Base-by-base conservation (phyloP, 2,113 vertebrate genomes). In the Heterotilapia buettikoferi region DNA sequence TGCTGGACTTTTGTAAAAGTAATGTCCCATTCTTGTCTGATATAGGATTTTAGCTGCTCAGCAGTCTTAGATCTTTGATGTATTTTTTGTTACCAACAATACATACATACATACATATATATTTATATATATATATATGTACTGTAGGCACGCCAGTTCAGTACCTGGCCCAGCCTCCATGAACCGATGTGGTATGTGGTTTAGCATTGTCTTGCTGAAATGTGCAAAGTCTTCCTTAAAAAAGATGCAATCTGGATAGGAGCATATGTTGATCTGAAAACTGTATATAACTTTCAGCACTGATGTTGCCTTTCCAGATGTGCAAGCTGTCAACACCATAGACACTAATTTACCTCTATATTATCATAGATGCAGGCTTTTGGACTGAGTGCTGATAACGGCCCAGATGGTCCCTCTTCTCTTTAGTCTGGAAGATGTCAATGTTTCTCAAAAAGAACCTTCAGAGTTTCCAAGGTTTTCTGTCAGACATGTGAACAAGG, bases 91-190 rank as follows among this genome's bases (percentile, higher is more conserved):
- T 54, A 10, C 2, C n/a, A 54, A 54, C 9, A 19, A 50, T 47
- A 47, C 3, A 14, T 3, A 13, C 3, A 13, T 13, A 6, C 10
- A 11, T 11, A 40, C 1, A 11, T 1, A 24, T 4, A 38, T 5
- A 12, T 1, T 13, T 2, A 3, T 1, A 45, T 3, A 33, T 3
- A 33, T 3, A 19, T 2, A 5, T n/a, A 2, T 57, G 6, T 36
- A 29, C 4, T 36, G 59, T 36, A 63, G 59, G 59, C 8, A 66
- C 0, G 2, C 9, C 31, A 66, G 61, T 66, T 1, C 61, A 66
- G 31, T n/a, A 66, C 61, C 33, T 38, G 33, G 19, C 2, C 1
- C 33, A n/a, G 33, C 33, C 36, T 40, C 19, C 19, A 8, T 38
- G 11, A 21, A 66, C 13, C 3, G 19, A 40, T 68, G 33, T 13